Percentiles rank a stretch among this genome's conserved stretches.
These are phyloP conservation scores for Sciurus carolinensis DNA, from an alignment of 2,797 vertebrate species.

Conservation along the genomic window DNA sequence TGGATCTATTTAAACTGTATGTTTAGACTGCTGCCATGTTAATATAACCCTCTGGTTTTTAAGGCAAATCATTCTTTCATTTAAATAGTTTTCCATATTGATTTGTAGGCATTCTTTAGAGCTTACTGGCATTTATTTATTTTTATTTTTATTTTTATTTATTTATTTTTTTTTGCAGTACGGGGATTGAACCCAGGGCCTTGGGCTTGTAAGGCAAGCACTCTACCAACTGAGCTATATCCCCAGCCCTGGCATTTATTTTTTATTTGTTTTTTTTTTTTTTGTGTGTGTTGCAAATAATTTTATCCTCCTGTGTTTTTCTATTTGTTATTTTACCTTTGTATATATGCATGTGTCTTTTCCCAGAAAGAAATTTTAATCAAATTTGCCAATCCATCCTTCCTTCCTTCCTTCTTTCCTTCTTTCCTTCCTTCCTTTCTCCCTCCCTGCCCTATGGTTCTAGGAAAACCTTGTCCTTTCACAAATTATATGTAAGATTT, in stretches of 20 bases:
- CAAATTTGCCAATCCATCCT: not conserved
- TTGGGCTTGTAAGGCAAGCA: too few relatives aligned
- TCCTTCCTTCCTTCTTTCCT: too few relatives aligned
- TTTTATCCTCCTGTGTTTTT: not conserved
- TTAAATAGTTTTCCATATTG: not conserved
- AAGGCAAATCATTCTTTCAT: not conserved
- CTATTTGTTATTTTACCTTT: not conserved
- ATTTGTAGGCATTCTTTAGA: not conserved
- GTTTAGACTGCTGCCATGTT: not conserved
- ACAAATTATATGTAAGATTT: not conserved
- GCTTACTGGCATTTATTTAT: not conserved
- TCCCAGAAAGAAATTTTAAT: not conserved
- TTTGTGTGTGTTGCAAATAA: not conserved
- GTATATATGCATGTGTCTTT: not conserved
- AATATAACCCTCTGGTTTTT: not conserved
- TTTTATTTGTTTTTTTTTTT: too few relatives aligned
- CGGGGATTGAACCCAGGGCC: too few relatives aligned
- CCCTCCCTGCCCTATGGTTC: not conserved
- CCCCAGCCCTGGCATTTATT: too few relatives aligned
- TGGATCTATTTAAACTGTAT: not conserved
- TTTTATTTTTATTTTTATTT: not conserved
- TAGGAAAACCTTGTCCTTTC: not conserved
- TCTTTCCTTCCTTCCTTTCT: too few relatives aligned
- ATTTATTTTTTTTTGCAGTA: too few relatives aligned
- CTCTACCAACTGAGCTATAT: too few relatives aligned